A percentile compares a stretch with the other conserved stretches of the same genome.
phyloP scores from a whole-genome alignment of 2,113 vertebrate species.

The Diadophis punctatus region DNA sequence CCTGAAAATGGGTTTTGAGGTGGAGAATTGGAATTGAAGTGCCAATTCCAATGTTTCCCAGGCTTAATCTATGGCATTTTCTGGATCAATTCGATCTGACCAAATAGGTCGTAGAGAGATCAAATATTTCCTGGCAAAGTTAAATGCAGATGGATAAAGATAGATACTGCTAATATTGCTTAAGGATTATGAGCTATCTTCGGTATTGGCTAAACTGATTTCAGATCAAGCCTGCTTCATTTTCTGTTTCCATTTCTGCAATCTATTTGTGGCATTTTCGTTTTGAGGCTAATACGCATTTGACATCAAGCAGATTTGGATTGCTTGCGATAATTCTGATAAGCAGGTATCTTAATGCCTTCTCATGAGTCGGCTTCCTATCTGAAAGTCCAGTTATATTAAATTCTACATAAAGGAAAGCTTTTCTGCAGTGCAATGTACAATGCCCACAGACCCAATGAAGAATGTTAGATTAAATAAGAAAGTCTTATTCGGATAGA shows the following conservation, averaged over 20 bases:
- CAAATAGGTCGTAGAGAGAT: neutral
- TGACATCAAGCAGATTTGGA: neutral
- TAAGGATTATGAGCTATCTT: neutral
- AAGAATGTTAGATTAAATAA: constrained; percentile 1
- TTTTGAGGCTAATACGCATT: neutral
- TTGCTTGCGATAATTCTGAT: neutral
- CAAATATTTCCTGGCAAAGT: neutral
- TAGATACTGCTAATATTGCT: neutral
- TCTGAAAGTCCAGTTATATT: neutral
- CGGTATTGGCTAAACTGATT: neutral
- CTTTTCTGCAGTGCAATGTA: neutral
- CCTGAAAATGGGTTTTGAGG: neutral
- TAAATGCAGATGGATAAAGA: neutral
- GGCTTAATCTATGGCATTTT: neutral
- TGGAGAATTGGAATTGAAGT: neutral
- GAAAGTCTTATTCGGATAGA: neutral
- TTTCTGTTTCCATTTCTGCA: neutral
- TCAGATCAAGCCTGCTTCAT: neutral
- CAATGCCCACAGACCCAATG: neutral
- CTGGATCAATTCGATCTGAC: neutral
- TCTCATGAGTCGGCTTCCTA: neutral
- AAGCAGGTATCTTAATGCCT: neutral
- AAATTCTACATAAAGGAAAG: neutral
- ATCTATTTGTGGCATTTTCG: neutral
- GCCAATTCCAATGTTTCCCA: neutral